Evolutionary conservation across 1,140 invertebrate species (phyloP).

Genomic region (Eulimnadia texana): DNA sequence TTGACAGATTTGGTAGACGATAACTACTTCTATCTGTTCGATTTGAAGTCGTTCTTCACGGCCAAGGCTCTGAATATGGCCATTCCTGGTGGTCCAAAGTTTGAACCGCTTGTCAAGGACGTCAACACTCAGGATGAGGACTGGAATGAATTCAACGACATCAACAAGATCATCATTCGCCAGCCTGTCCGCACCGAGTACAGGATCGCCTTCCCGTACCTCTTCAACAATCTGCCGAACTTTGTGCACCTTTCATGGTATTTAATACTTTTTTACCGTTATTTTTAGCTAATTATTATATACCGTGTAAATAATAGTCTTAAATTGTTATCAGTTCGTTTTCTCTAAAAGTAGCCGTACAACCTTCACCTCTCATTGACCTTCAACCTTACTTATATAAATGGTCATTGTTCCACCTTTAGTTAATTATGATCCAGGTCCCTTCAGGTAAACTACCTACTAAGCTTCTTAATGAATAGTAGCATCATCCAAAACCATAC

Average conservation of each 20-base stretch:
- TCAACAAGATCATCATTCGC: constrained; percentile 98
- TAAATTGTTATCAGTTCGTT: too few relatives aligned
- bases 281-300: not conserved
- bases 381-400: not conserved
- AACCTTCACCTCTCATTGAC: too few relatives aligned
- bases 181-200: constrained; percentile 98
- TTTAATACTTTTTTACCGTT: constrained; percentile 29
- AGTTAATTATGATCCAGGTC: too few relatives aligned
- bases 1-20: constrained; percentile 95
- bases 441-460: too few relatives aligned
- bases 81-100: constrained; percentile 99
- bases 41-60: constrained; percentile 98
- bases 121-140: constrained; percentile 95
- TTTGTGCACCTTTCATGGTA: constrained; percentile 89
- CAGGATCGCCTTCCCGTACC: constrained; percentile 95
- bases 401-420: too few relatives aligned
- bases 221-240: constrained; percentile 97
- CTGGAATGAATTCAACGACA: constrained; percentile 99
- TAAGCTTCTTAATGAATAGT: too few relatives aligned
- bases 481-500: not conserved
- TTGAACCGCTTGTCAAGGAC: constrained; percentile 97
- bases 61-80: constrained; percentile 99
- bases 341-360: too few relatives aligned
- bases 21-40: constrained; percentile 99
- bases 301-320: too few relatives aligned